Base-by-base conservation (phyloP, 2,113 vertebrate species). In the Bolborhynchus lineola region DNA sequence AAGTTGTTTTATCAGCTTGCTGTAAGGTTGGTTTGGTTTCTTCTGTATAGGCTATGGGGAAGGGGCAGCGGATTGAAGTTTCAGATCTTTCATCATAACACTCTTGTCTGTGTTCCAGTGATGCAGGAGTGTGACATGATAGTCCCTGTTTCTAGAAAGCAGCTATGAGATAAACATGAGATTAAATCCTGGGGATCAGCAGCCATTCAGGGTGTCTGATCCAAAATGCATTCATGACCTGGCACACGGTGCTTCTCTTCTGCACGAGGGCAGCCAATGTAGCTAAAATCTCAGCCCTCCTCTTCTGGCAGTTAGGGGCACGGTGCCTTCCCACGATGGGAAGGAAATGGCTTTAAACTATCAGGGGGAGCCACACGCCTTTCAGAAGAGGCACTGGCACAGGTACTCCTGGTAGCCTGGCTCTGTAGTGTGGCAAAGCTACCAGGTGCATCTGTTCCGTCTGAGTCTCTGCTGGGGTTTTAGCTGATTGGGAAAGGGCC, bases 401-500 rank as follows among this genome's bases (percentile, higher is more conserved):
- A 39, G 72, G 85, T 82, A 60, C 19, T 77, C 9, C 68, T 81
- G 67, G 75, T 92, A 69, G 79, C 78, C 86, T 93, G 92, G 81
- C 91, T 92, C 9, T 1, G 67, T 37, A 26, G 74, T 21, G 0
- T 23, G 35, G 95, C 92, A 92, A 4, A 92, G 80, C 84, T 67
- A 70, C 83, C 47, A 11, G 90, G 87, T 97, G 88, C 96, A 96
- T 97, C 96, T 97, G 95, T 95, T 97, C 42, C 55, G 91, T 95
- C 90, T 96, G 95, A 83, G 82, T 59, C 84, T 95, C 90, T 11
- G 59, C 16, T 86, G 88, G 82, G 42, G 78, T 74, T 72, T 44
- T 41, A 70, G 68, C 78, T n/a, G 23, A 70, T 42, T 2, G 52
- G 79, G 76, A 53, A 76, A 88, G 74, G 95, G 70, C 16, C 59